Percentiles rank a stretch among this genome's conserved stretches.
Conservation (phyloP, 2,113 vertebrate species). For the Hystrix brachyura region DNA sequence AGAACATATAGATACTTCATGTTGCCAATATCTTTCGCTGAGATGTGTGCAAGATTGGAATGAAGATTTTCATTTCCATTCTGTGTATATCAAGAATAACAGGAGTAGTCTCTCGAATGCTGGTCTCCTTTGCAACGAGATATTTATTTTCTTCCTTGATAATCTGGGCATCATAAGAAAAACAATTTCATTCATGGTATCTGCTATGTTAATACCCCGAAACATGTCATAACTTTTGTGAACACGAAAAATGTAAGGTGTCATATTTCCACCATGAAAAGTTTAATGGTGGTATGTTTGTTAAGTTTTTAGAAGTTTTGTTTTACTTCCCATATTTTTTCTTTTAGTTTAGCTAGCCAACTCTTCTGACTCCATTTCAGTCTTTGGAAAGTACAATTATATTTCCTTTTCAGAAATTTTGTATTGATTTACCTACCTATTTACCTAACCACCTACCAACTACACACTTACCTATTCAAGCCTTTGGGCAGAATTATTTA, state of each 20-base stretch:
- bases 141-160: neutral
- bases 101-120: neutral
- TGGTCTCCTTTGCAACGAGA: neutral
- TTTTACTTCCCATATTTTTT: neutral
- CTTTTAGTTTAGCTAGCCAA: neutral
- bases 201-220: neutral
- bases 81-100: neutral
- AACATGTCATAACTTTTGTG: neutral
- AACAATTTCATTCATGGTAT: neutral
- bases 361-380: neutral
- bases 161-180: neutral
- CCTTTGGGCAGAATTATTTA: conserved; percentile 8
- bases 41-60: neutral
- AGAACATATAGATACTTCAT: neutral
- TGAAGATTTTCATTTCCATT: neutral
- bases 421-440: neutral
- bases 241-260: neutral
- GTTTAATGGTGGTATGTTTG: neutral
- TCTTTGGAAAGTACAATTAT: neutral
- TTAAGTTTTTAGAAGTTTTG: neutral
- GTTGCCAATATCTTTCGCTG: neutral
- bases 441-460: neutral
- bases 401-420: conserved; percentile 13
- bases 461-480: neutral
- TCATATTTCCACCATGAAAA: neutral